Evolutionary conservation across 2,888 invertebrate species (phyloP), one percentile per base, ranked within the genome.

Genomic region (Eulithis prunata): DNA sequence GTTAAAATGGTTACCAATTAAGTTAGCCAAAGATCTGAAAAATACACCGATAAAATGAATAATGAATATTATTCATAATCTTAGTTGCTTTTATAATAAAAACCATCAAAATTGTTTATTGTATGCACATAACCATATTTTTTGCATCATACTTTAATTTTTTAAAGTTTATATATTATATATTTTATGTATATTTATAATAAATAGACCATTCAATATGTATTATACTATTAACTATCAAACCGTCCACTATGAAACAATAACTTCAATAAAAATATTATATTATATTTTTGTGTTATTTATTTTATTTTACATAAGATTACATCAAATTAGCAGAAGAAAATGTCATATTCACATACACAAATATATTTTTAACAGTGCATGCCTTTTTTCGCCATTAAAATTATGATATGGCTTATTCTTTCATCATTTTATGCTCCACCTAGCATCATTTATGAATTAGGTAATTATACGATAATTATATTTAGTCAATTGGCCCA

Each of bases 11-110:
- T 71, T 73, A 71, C 73, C 71, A 69, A 66, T 47, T 64, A 66
- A 64, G 69, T 45, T 68, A 71, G 63, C 73, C 73, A 73, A 73
- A 73, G 73, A 73, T 71, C 71, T 71, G 70, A 60, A 47, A 56
- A 57, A 49, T 49, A 11, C 21, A 49, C 49, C n/a, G 14, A 6
- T 41, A 41, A 11, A 10, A 11, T 41, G 10, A 10, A 10, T 41
- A 41, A 41, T n/a, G 4, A 32, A 32, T 3, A 6, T 32, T 3
- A 32, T 32, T 32, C 32, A 1, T 32, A 32, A 32, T 32, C 32
- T 8, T 41, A 8, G 5, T 41, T 41, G 41, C 41, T 41, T 41
- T 41, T 41, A 41, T 41, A 41, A 41, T 41, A 41, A 41, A 41
- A 8, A 2, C 41, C 41, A 41, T 41, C 41, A 41, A 10, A 41